Evolutionary conservation across 2,113 vertebrate species (phyloP).

Genomic region (Pterophyllum scalare): DNA sequence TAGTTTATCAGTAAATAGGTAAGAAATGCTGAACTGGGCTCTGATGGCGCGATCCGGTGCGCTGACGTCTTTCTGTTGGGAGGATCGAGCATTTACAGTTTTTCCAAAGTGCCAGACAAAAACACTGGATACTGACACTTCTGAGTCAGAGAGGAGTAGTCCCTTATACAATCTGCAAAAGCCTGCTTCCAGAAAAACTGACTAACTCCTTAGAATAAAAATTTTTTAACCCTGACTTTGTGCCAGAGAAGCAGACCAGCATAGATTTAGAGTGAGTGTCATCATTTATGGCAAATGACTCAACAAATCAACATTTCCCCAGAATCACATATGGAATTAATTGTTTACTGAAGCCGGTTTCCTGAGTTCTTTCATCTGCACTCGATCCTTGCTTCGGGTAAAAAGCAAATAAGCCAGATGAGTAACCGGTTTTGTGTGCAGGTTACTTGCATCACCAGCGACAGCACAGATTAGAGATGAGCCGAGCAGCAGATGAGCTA

Average conservation of each 20-base stretch:
- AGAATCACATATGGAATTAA: conserved; percentile 54
- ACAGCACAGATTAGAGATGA: conserved; percentile 14
- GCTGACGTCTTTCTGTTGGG: not conserved
- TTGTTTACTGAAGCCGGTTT: conserved; percentile 36
- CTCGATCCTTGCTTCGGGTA: conserved; percentile 21
- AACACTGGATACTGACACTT: not conserved
- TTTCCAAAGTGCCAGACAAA: not conserved
- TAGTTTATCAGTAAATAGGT: not conserved
- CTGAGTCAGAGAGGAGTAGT: conserved; percentile 24
- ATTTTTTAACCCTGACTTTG: conserved; percentile 70
- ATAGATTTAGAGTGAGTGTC: conserved; percentile 60
- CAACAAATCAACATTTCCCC: conserved; percentile 44
- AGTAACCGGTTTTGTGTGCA: conserved; percentile 34
- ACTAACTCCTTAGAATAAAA: conserved; percentile 61
- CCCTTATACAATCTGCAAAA: not conserved
- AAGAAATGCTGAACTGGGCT: not conserved
- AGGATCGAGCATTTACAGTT: not conserved
- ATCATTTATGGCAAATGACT: conserved; percentile 79
- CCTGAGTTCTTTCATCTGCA: conserved; percentile 44
- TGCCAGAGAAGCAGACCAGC: conserved; percentile 48
- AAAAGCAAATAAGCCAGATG: conserved; percentile 44
- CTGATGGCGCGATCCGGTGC: not conserved
- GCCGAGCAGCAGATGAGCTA: not conserved
- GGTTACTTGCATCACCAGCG: conserved; percentile 18
- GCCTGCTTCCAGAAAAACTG: conserved; percentile 49